Base-by-base conservation (phyloP, 2,113 vertebrate genomes). In the Phaetusa simplex region DNA sequence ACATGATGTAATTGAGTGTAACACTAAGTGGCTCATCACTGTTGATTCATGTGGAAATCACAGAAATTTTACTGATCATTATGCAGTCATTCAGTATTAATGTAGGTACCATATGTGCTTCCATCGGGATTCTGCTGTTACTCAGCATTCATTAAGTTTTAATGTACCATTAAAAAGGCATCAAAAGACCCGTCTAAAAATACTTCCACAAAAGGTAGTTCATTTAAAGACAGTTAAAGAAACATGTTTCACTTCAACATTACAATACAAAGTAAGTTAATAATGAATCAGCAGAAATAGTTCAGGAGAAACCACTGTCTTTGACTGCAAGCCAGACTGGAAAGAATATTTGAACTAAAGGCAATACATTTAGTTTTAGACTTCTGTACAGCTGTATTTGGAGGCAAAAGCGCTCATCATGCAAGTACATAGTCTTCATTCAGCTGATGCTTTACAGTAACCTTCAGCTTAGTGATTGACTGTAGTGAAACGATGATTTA, bases 31-130 rank as follows among this genome's bases (percentile, higher is more conserved):
- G 83, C 85, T 93, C 72, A 93, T 90, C 82, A 84, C n/a, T 96
- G 92, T 94, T 97, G 97, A 97, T 97, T 97, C 95, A 94, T 94
- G 79, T 97, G 93, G 88, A 97, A 98, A 97, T 95, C 95, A 93
- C 67, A 92, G 92, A 95, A 73, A 50, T 97, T 95, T 97, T 92
- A 88, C 88, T 91, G 81, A 95, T 97, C 93, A 94, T 94, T 95
- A 88, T 89, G 77, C 91, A 97, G 94, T 97, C 94, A 94, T 84
- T 97, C 88, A 83, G 62, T 96, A 86, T 97, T 96, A 95, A 96
- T 93, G 74, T 74, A 86, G 79, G 77, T 92, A 82, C 81, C 85
- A 61, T 94, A 95, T 83, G 45, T 86, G 85, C 95, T 97, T 97
- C 90, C 90, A 86, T 55, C 66, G 94, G 66, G 77, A 88, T 87